Conservation (phyloP, 2,113 vertebrate species). For the pig (Sus scrofa) region T2T-Sscrofa CM000822.6:3404001-3404500, state of each 20-base stretch:
- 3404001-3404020: not conserved
- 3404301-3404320: not conserved
- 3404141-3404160: not conserved
- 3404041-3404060: constrained; percentile 32
- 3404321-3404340: not conserved
- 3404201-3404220: not conserved
- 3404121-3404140: not conserved
- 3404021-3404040: constrained; percentile 15
- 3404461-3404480: not conserved
- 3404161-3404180: not conserved
- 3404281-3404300: not conserved
- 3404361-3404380: not conserved
- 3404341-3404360: not conserved
- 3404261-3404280: not conserved
- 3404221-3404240: not conserved
- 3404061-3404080: not conserved
- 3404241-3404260: constrained; percentile 34
- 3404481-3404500: not conserved
- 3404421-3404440: not conserved
- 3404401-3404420: not conserved
- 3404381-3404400: not conserved
- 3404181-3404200: constrained; percentile 28
- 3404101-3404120: not conserved
- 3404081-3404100: constrained; percentile 1
- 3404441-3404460: not conserved